These are phyloP conservation scores for Lasiommata megera DNA, from an alignment of 2,888 invertebrate genomes.

Conservation along the genomic window DNA sequence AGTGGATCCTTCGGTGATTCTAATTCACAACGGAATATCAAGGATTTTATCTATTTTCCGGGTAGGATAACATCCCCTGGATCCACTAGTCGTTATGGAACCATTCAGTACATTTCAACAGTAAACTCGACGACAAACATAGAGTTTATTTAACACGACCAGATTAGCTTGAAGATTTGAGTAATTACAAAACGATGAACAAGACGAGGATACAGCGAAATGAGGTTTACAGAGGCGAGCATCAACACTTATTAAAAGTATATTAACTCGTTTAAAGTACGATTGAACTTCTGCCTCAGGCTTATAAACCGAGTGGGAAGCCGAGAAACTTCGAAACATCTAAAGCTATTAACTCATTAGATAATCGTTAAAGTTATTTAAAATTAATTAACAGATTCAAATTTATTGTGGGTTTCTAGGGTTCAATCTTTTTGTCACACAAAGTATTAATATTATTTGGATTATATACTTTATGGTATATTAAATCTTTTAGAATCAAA, in stretches of 20 bases:
- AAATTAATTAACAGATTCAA: constrained; percentile 24
- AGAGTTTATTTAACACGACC: too few species aligned
- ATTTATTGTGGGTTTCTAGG: constrained; percentile 4
- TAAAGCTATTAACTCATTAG: constrained; percentile 26
- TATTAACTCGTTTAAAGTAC: constrained; percentile 76
- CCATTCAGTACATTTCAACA: too few species aligned
- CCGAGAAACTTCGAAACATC: constrained; percentile 42
- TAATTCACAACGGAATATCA: too few species aligned
- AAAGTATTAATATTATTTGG: too few species aligned
- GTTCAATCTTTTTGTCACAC: neutral
- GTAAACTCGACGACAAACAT: too few species aligned
- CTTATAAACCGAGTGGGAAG: constrained; percentile 41
- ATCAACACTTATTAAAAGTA: constrained; percentile 76
- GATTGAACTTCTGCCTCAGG: constrained; percentile 59
- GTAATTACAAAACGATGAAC: neutral
- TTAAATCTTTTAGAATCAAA: too few species aligned
- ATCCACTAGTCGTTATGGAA: too few species aligned
- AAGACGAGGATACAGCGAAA: constrained; percentile 40
- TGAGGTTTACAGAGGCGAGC: constrained; percentile 53
- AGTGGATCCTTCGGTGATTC: too few species aligned
- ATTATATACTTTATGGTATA: too few species aligned
- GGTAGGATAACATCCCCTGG: too few species aligned
- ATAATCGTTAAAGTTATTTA: constrained; percentile 27
- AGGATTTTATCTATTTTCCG: too few species aligned
- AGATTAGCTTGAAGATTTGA: too few species aligned